A percentile compares a stretch with the other conserved stretches of the same genome.
These are phyloP conservation scores for Xylocampa areola DNA, from an alignment of 2,888 invertebrate genomes.

Conservation along the genomic window DNA sequence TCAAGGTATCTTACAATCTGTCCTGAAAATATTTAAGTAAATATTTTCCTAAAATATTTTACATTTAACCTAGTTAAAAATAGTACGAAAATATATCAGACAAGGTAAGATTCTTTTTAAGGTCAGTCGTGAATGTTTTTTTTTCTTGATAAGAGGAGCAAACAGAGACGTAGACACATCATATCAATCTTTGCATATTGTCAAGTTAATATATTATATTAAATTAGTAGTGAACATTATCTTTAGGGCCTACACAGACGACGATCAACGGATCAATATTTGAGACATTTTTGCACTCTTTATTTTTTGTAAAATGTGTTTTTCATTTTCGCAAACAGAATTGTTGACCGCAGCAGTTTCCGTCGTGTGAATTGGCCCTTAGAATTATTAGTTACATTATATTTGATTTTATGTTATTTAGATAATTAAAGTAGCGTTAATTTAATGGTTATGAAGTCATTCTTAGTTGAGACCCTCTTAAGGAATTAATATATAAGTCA, in stretches of 20 bases:
- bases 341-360: no score
- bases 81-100: conserved; percentile 49
- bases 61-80: conserved; percentile 53
- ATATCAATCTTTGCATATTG: conserved; percentile 63
- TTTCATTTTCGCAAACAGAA: no score
- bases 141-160: conserved; percentile 61
- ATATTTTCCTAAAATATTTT: conserved; percentile 40
- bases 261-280: no score
- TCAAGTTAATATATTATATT: conserved; percentile 34
- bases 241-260: not conserved
- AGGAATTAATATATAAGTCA: no score
- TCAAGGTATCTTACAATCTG: conserved; percentile 12
- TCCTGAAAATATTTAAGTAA: conserved; percentile 26
- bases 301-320: not conserved
- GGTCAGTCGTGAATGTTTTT: conserved; percentile 61
- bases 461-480: no score
- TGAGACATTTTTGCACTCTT: no score
- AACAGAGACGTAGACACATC: conserved; percentile 53
- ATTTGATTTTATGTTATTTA: no score
- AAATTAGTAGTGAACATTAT: conserved; percentile 32
- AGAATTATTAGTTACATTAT: no score
- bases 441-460: no score
- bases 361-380: no score
- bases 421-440: no score
- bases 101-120: conserved; percentile 59